phyloP scores from a whole-genome alignment of 2,113 vertebrate species.

The Myrmecophaga tridactyla region DNA sequence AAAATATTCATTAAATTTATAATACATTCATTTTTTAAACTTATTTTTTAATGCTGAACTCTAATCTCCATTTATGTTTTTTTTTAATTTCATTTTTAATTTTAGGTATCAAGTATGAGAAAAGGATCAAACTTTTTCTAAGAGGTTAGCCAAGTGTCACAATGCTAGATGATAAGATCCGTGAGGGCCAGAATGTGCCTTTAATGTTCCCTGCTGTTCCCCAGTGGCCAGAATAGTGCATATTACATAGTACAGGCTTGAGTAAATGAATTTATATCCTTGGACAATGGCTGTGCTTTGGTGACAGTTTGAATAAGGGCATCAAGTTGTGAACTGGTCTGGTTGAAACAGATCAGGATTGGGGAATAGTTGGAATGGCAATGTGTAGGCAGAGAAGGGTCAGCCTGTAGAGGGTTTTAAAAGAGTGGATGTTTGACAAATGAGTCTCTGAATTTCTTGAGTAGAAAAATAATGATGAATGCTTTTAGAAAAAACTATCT shows the following conservation, averaged over 20 bases:
- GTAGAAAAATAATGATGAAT: background rate
- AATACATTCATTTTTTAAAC: background rate
- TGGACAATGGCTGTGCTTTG: background rate
- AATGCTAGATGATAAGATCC: background rate
- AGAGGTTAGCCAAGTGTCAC: background rate
- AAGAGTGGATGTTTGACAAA: background rate
- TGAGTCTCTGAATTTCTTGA: background rate
- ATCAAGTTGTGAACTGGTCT: background rate
- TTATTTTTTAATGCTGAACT: background rate
- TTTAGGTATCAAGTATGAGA: background rate
- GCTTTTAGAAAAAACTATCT: background rate
- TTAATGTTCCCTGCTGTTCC: background rate
- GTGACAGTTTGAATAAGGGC: background rate
- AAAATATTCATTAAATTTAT: constrained; percentile 5
- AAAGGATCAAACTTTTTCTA: background rate
- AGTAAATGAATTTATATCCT: background rate
- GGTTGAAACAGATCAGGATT: background rate
- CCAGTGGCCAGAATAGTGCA: background rate
- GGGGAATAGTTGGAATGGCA: background rate
- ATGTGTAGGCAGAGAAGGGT: background rate
- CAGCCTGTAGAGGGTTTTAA: background rate
- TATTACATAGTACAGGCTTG: background rate
- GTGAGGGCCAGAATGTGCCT: background rate
- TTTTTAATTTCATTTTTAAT: no score
- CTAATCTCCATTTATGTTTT: background rate